Evolutionary conservation across 1,140 invertebrate species (phyloP), one percentile per base, ranked within the genome.

Genomic region (Trichoplusia ni): DNA sequence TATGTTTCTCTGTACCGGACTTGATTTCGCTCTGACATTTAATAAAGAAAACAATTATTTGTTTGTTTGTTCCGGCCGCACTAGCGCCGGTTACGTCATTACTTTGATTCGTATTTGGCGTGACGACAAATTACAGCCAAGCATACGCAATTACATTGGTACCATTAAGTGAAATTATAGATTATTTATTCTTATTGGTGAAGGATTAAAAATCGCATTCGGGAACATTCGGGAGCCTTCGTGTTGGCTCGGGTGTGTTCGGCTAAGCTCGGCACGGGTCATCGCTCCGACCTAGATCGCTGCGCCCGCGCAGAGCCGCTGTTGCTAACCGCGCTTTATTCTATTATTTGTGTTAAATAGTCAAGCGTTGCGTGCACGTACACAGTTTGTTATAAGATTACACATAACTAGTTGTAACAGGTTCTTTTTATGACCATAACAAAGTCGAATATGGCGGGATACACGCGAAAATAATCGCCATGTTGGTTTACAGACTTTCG

Each of bases 281-380:
- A 69, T 69, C 56, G 67, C 54, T 61, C 67, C 38, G 67, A 69
- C 67, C 67, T 46, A 69, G 67, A 69, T 69, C 51, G 35, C 29
- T 65, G 53, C 51, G 63, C 53, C 14, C 31, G 42, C 53, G 63
- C 63, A 46, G 18, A 40, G 38, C 25, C 21, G 13, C 53, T 65
- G 63, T 65, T 65, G 63, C 63, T 58, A 65, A 47, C 40, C 63
- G 42, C 16, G 23, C 23, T 56, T 58, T 58, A 49, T 58, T 53
- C 27, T 44, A 40, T 64, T 64, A 49, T 46, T 64, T 44, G 27
- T 44, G 29, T 54, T 35, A 56, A 56, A 38, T 40, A 56, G 21
- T 40, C 19, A 23, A 60, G 40, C 42, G 42, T 60, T 47, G 56
- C 56, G 42, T 60, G 40, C 25, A 25, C 7, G 16, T 25, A 11